Evolutionary conservation across 2,797 vertebrate species (phyloP), one percentile per base, ranked within the genome.

Genomic region (Chaetophractus vellerosus): DNA sequence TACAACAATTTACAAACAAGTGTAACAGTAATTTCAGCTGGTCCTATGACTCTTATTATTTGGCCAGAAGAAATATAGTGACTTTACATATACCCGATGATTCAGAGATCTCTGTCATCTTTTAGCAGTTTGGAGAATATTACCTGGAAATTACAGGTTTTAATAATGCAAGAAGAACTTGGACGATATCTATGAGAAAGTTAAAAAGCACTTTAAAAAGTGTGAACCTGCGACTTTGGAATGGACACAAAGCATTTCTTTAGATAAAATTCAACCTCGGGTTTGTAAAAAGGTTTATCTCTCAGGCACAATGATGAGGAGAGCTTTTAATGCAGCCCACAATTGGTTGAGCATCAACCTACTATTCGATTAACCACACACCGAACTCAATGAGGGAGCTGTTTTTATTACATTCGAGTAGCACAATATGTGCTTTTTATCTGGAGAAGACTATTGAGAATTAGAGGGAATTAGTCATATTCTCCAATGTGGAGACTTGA

Each of bases 401-500:
- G 80, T 97, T 97, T 97, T 97, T 95, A 85, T 93, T 82, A 94
- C 93, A 97, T 96, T 91, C 24, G 90, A 97, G 97, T 84, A 96
- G 91, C 96, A 96, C 61, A 96, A 96, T 97, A 96, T 84, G 95
- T 87, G 68, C 95, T 98, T 98, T 95, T 98, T 98, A 97, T 98
- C 98, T 97, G 82, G 93, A 96, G 90, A 88, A 96, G 94, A 75
- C 92, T 97, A 76, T 95, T 96, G 95, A 97, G 97, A 98, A 98
- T 98, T 95, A 97, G 63, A 96, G 78, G 24, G 88, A 83, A 97
- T 98, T 98, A 98, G 97, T 98, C 97, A 97, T 96, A 96, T 95
- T 93, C 96, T 94, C 94, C 90, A 90, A 85, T 84, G 68, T 81
- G 95, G 89, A 88, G 91, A 97, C 97, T 98, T 98, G 97, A 98